Evolutionary conservation across 2,888 invertebrate species (phyloP), one percentile per base, ranked within the genome.

Genomic region (Oconnorella tubifera): DNA sequence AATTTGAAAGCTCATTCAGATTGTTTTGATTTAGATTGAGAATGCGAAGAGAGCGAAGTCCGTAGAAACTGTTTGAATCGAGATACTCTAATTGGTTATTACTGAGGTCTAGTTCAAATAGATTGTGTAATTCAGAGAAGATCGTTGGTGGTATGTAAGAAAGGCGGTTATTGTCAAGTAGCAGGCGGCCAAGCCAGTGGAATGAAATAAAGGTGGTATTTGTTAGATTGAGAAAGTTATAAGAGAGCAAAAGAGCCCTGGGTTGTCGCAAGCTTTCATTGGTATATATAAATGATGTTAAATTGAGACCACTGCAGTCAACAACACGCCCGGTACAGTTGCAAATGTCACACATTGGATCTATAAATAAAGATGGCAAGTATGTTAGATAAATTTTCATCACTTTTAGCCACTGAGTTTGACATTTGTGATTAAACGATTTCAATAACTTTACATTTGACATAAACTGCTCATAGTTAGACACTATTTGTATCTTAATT

Each of bases 91-190:
- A 29, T 10, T 27, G 19, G 61, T 72, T 72, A 29, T 55, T 19
- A 31, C 70, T 72, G 2, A 72, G 59, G 56, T 72, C 67, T 14
- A 72, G 62, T 31, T 71, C 62, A 6, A 49, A 50, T 23, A 68
- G 53, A 56, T 66, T 70, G 10, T 14, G 19, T 29, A 70, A 50
- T 29, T 60, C 63, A 1, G 25, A 2, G 60, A 71, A 70, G 1
- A 56, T 23, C 1, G 53, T 49, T 1, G 3, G 56, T 2, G 68
- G 66, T 3, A 71, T n/a, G 33, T 6, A 23, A 10, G 23, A 10
- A 14, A 71, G 27, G 19, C 27, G 10, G 61, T 66, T 67, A 28
- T 49, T 2, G 27, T 61, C 63, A 6, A 70, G 61, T 32, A 55
- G 50, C 27, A 69, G 68, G 1, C 60, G 55, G 23, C 50, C 64